These are phyloP conservation scores for Mythimna vitellina DNA, from an alignment of 2,888 invertebrate genomes.

Conservation along the genomic window DNA sequence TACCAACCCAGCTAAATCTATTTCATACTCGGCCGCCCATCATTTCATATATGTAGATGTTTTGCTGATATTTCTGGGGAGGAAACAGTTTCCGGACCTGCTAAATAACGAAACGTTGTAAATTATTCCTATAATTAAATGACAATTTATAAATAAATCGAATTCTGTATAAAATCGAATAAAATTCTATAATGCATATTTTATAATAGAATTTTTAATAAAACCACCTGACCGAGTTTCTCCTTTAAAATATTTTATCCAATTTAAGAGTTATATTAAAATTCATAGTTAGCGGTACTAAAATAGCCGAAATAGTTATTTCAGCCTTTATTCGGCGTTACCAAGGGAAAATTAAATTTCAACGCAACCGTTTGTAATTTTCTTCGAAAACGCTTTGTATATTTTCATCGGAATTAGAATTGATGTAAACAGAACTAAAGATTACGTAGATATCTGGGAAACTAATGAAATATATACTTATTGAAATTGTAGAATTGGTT, in stretches of 20 bases:
- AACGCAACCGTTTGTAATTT: slow-evolving; percentile 8
- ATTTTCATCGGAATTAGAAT: slow-evolving; percentile 13
- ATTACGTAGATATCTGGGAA: slow-evolving; percentile 12
- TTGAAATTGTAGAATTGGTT: not conserved
- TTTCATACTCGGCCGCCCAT: slow-evolving; percentile 38
- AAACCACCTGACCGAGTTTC: slow-evolving; percentile 4
- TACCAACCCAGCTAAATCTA: slow-evolving; percentile 50
- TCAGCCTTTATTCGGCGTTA: not conserved
- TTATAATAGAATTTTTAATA: slow-evolving; percentile 13
- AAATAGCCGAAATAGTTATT: slow-evolving; percentile 30
- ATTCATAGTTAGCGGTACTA: slow-evolving; percentile 23
- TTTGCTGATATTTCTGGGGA: slow-evolving; percentile 20
- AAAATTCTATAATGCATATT: not conserved
- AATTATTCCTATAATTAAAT: not conserved
- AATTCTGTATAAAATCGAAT: not conserved
- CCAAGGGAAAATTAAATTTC: slow-evolving; percentile 29
- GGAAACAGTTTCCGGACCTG: not conserved
- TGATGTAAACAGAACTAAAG: not conserved
- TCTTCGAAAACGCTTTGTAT: slow-evolving; percentile 12
- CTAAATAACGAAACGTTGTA: not conserved
- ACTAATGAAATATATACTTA: not conserved
- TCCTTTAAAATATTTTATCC: not conserved
- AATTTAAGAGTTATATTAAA: slow-evolving; percentile 15
- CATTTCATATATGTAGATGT: slow-evolving; percentile 28
- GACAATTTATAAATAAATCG: not conserved